phyloP scores from a whole-genome alignment of 2,113 vertebrate genomes.

The Tiliqua scincoides region DNA sequence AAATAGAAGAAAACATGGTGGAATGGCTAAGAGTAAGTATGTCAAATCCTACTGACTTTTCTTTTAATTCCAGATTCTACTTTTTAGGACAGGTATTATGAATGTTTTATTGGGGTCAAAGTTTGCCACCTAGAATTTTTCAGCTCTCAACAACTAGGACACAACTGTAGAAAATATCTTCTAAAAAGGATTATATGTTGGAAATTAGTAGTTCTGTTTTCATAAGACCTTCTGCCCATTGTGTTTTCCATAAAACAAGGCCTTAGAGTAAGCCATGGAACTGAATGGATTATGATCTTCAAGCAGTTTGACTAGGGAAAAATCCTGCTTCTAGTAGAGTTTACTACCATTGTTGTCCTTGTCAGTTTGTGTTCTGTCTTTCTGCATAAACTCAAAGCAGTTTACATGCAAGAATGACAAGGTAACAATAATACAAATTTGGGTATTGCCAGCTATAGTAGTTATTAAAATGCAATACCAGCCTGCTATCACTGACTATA shows the following conservation, averaged over 20 bases:
- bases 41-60: background rate
- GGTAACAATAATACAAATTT: no score
- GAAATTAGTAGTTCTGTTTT: background rate
- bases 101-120: background rate
- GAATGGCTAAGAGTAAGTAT: conserved; percentile 96
- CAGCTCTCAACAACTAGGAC: background rate
- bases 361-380: no score
- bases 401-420: no score
- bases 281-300: background rate
- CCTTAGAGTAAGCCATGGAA: background rate
- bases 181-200: background rate
- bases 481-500: background rate
- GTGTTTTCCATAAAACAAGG: background rate
- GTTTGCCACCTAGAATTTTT: background rate
- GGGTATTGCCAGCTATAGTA: background rate
- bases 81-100: background rate
- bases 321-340: background rate
- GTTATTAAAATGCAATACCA: background rate
- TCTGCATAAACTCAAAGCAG: no score
- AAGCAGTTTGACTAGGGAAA: background rate
- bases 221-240: background rate
- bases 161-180: background rate
- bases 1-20: conserved; percentile 99
- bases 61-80: background rate
- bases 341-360: background rate